Evolutionary conservation across 2,888 invertebrate genomes (phyloP).

Genomic region (Phorcus lineatus): DNA sequence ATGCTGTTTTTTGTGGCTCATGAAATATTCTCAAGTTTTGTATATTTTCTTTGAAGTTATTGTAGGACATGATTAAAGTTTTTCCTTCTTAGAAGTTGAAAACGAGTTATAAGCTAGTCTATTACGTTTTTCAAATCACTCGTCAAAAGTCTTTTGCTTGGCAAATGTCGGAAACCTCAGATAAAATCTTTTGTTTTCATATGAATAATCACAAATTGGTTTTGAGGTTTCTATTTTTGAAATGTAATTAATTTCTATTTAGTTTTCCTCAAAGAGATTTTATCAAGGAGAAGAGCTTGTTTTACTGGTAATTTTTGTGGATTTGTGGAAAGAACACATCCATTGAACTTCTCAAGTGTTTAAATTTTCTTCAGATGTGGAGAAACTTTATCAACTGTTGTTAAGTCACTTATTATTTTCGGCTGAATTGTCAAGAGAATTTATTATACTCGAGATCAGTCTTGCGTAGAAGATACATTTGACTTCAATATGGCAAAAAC

Average conservation of each 20-base stretch:
- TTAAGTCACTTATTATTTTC: no score
- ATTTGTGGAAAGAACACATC: no score
- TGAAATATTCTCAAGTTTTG: slow-evolving; percentile 7
- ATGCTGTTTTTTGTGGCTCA: neutral
- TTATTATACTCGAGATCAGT: no score
- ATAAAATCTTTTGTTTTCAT: slow-evolving; percentile 9
- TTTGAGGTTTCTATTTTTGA: slow-evolving; percentile 3
- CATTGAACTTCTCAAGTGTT: no score
- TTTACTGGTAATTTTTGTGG: no score
- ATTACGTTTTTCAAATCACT: neutral
- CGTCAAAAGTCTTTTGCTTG: neutral
- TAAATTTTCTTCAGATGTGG: no score
- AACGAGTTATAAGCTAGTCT: neutral
- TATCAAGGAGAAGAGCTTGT: no score
- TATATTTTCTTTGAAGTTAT: slow-evolving; percentile 10
- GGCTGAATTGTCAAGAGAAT: no score
- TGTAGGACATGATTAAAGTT: neutral
- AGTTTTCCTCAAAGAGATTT: no score
- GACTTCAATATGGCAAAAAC: no score
- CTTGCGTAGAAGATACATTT: no score
- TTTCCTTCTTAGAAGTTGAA: neutral
- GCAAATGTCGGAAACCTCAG: neutral
- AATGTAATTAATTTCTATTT: neutral
- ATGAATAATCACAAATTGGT: neutral
- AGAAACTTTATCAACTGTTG: no score